Evolutionary conservation across 1,140 invertebrate genomes (phyloP), one percentile per base, ranked within the genome.

Genomic region (Drosophila kikkawai): DNA sequence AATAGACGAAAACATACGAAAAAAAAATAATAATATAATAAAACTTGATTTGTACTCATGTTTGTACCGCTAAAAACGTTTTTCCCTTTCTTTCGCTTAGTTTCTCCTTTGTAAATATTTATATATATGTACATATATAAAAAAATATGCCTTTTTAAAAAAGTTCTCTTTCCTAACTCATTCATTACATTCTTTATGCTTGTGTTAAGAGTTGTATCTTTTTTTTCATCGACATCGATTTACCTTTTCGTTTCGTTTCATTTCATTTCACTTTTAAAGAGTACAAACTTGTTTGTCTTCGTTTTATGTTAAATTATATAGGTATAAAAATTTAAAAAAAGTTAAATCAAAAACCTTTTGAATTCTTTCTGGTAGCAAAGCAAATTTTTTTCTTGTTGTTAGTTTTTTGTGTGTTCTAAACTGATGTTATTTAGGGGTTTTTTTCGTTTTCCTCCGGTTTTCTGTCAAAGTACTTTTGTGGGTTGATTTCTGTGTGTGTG

Each of bases 21-120:
- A 48, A 75, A 75, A 68, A 57, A 76, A 50, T 32, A 51, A 79
- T 50, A 50, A 71, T 73, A 73, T 73, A 73, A 73, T 73, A 51
- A 70, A 73, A 73, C 53, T 86, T 86, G 79, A 85, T 85, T 86
- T 86, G 83, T 86, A 86, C 83, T 86, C 75, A 68, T 86, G 82
- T 86, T 86, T 86, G 83, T 86, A 86, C 83, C 83, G 69, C 75
- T 87, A 86, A 85, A 85, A 86, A 86, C 78, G 66, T 79, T 85
- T 80, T 73, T 58, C 66, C 67, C 22, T 73, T 29, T 26, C 26
- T 29, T 36, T 73, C 67, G 47, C 48, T 37, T 71, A 58, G 67
- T 68, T 71, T 55, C 70, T 60, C 32, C 45, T 60, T 59, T 85
- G 74, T 85, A 82, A 87, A 86, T 86, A 86, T 86, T 80, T 75